A percentile compares a stretch with the other conserved stretches of the same genome.
Conservation (phyloP, 2,113 vertebrate genomes). For the Piprites chloris region DNA sequence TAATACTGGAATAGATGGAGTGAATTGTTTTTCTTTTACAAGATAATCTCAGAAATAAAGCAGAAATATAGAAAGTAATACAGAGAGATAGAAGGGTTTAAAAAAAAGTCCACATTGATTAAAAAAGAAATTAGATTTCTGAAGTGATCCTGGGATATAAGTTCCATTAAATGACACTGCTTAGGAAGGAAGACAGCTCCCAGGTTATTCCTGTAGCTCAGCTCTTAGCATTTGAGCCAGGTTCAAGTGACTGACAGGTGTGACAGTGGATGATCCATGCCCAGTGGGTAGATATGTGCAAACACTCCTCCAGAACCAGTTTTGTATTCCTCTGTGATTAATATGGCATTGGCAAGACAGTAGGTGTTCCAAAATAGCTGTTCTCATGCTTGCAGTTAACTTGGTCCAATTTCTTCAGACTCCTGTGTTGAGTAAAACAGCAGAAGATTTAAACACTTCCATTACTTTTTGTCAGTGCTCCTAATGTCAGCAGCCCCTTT, state of each 20-base stretch:
- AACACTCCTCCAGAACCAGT: not conserved
- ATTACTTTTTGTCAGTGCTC: not conserved
- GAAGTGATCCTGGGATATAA: not conserved
- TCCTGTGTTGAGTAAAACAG: not conserved
- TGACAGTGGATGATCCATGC: not conserved
- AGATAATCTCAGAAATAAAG: not conserved
- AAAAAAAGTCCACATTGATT: not conserved
- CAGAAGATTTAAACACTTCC: rapidly evolving
- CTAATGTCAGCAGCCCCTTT: not conserved
- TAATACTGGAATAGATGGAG: not conserved
- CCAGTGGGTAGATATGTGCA: not conserved
- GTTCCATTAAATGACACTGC: not conserved
- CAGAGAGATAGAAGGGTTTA: not conserved
- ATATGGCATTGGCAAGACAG: not conserved
- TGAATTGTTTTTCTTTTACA: not conserved
- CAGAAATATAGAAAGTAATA: not conserved
- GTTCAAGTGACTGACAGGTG: not conserved
- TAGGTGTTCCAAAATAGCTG: not conserved
- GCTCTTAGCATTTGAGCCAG: not conserved
- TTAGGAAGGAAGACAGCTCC: not conserved
- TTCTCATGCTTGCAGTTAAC: not conserved
- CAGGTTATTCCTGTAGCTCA: not conserved
- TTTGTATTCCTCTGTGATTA: not conserved
- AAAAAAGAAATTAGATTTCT: not conserved
- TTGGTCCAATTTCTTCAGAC: not conserved